Base-by-base conservation (phyloP, 2,888 invertebrate species). In the Lochmaea capreae region DNA sequence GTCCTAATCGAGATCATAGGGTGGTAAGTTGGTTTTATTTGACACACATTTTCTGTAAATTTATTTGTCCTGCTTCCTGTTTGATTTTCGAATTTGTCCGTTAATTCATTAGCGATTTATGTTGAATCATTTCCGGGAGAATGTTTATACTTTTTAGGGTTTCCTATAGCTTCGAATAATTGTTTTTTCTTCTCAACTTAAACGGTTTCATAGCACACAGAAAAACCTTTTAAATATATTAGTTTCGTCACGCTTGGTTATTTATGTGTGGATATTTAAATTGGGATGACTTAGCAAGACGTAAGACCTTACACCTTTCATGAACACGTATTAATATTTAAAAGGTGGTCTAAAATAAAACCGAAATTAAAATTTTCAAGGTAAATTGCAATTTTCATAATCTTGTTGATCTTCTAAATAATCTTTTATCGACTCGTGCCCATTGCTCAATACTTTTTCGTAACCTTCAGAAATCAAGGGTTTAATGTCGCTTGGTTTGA, bases 31-130 rank as follows among this genome's bases (percentile, higher is more conserved):
- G 42, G 49, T 49, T 72, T 58, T 69, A 68, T 73, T 16, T 73
- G 73, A 46, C 26, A 61, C 58, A 66, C 49, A 63, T 61, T 75
- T 72, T 75, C 75, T 54, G 69, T 61, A 46, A 69, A 69, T 74
- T 74, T 74, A 74, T 74, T 74, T 68, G 73, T 79, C 77, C 69
- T 76, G 72, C 74, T 78, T 78, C 79, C 76, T 76, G 74, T 73
- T 77, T 77, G 77, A 80, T 80, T 79, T 78, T 71, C 75, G 77
- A 76, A 77, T 78, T 80, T 39, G 71, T 82, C 81, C 83, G 82
- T 83, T 83, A 82, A 72, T 78, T 78, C 73, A 78, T 80, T 80
- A 76, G 79, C 75, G 77, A 79, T 81, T 82, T 82, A 77, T 79
- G 81, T 78, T 62, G 73, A 77, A 74, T 81, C 81, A 81, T 78